Evolutionary conservation across 2,888 invertebrate species (phyloP), one percentile per base, ranked within the genome.

Genomic region (Amiota communis): DNA sequence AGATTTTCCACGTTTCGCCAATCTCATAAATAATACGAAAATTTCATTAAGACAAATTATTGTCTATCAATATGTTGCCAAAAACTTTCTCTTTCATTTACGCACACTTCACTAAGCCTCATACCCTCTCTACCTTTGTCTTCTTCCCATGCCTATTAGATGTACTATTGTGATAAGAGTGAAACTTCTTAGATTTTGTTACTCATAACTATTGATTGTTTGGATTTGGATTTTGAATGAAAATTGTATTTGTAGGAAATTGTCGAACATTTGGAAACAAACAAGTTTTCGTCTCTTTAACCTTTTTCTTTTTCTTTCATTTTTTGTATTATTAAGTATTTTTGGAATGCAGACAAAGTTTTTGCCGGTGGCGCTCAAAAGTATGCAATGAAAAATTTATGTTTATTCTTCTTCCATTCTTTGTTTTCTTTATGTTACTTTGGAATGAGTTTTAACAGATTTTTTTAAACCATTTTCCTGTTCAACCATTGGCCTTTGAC

Each of bases 31-130:
- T 89, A 86, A 88, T 81, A 80, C 78, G 77, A 81, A 86, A 88
- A 86, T 89, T 89, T 89, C 89, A 89, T 89, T 89, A 89, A 88
- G 88, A 89, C 88, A 88, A 89, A 89, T 89, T 89, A 89, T 89
- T 89, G 87, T 89, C 89, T 88, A 87, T 89, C 89, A 89, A 89
- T 89, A 89, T 89, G 90, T 89, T 88, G 86, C 89, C 88, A 72
- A 36, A 6, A 36, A 36, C 36, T 36, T 69, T 36, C 36, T 36
- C 36, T 36, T 36, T 36, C 36, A 36, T 6, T 36, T n/a, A 10
- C 17, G 11, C 57, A 51, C 53, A 51, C 53, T 51, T 59, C 20
- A 15, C 10, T 17, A 11, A 15, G 11, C 17, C 11, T 20, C 57
- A n/a, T 17, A 59, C 20, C 57, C 15, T 17, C 57, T 11, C 57